Percentiles rank a stretch among this genome's conserved stretches.
phyloP scores from a whole-genome alignment of 2,888 invertebrate genomes.

The Drosophila prostipennis region DNA sequence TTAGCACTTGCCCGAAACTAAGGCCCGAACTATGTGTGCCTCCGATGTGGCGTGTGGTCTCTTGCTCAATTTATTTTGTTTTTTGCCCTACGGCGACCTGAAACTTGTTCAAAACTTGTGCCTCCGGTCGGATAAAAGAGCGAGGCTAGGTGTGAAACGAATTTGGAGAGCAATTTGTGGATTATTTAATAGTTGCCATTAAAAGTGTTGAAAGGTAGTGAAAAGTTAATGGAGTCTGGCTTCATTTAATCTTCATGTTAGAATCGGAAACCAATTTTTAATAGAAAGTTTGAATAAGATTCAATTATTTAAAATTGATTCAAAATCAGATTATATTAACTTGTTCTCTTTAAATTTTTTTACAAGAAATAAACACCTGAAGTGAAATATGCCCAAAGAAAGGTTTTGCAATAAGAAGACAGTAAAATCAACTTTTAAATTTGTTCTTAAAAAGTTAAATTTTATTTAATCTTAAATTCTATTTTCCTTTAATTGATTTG shows the following conservation, averaged over 20 bases:
- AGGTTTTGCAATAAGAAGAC: too few relatives aligned
- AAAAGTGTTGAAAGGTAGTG: conserved; percentile 38
- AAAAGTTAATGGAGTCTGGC: conserved; percentile 4
- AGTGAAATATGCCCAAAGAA: too few relatives aligned
- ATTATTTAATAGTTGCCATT: conserved; percentile 43
- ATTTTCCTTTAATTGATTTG: too few relatives aligned
- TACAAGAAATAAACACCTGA: too few relatives aligned
- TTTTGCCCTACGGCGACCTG: conserved; percentile 37
- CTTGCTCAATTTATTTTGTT: conserved; percentile 52
- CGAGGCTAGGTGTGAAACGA: conserved; percentile 45
- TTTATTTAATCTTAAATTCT: too few relatives aligned
- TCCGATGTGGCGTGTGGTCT: conserved; percentile 76
- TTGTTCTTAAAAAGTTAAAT: too few relatives aligned
- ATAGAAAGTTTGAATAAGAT: too few relatives aligned
- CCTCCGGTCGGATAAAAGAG: conserved; percentile 7
- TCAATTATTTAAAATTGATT: too few relatives aligned
- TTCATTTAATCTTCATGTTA: background rate
- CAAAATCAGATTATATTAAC: too few relatives aligned
- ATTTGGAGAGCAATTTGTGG: conserved; percentile 57
- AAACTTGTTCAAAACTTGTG: conserved; percentile 39
- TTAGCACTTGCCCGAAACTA: conserved; percentile 51
- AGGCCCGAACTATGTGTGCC: conserved; percentile 54
- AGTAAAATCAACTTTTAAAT: too few relatives aligned
- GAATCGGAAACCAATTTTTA: too few relatives aligned
- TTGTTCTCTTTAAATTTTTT: too few relatives aligned